Conservation (phyloP, 1,140 invertebrate species). For the Cepaea nemoralis region DNA sequence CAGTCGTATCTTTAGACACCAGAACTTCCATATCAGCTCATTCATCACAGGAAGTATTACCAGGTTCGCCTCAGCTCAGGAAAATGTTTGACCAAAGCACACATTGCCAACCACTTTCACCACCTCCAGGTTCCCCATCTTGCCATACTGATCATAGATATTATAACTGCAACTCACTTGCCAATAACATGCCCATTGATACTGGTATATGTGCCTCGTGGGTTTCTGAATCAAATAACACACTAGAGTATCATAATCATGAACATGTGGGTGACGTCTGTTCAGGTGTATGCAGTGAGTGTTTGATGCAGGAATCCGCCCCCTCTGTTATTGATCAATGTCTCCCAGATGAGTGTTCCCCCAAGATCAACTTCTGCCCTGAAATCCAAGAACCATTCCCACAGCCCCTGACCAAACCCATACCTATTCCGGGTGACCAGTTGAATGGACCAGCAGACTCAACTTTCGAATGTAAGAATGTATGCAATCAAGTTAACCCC, state of each 20-base stretch:
- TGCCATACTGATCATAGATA: background rate
- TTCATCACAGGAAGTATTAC: background rate
- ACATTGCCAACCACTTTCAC: background rate
- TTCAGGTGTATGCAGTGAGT: background rate
- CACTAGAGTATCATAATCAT: too few species aligned
- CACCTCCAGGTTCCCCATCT: background rate
- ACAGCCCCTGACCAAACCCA: background rate
- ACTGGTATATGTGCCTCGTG: too few species aligned
- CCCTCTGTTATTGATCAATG: background rate
- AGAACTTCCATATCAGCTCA: background rate
- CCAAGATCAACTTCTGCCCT: background rate
- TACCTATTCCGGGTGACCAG: background rate
- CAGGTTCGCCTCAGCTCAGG: background rate
- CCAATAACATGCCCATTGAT: too few species aligned
- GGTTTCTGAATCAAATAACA: background rate
- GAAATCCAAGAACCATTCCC: background rate
- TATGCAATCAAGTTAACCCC: too few species aligned
- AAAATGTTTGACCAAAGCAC: background rate
- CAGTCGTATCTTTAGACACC: background rate
- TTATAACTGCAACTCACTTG: too few species aligned
- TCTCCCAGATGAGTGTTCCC: background rate
- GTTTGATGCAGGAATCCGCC: background rate
- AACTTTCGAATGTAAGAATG: background rate
- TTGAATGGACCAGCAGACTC: background rate
- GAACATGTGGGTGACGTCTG: too few species aligned